Evolutionary conservation across 30 jellyfish, hydroid and myxozoan genomes (phyloP), one percentile per base, ranked within the genome.

Genomic region (Aurelia aurita complex sp. Pacific): DNA sequence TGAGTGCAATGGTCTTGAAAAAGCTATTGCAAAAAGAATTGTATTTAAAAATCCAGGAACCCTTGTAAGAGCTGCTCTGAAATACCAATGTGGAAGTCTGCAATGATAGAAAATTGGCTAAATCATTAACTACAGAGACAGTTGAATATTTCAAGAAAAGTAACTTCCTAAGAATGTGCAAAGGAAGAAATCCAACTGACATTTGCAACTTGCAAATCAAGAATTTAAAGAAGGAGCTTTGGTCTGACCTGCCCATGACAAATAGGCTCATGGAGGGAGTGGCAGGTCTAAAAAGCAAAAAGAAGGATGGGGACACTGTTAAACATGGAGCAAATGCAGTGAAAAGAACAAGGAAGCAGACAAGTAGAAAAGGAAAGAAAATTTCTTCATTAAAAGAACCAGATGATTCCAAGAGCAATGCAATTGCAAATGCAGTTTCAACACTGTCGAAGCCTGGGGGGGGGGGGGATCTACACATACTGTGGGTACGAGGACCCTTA

Each of bases 281-380:
- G 69, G 19, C 69, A 61, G 69, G 69, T 61, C 10, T 61, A 23
- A 61, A 61, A 23, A 61, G 19, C 69, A 23, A 61, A 61, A 61
- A 61, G 69, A 61, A 61, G 5, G 69, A 61, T 61, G 69, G 69
- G 19, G 69, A 61, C 33, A 61, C 19, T 61, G 69, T 61, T 3
- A 61, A 61, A 61, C 69, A 61, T 61, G 69, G 69, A 61, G 33
- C 69, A 61, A 61, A 61, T 61, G 69, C 69, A 61, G 33, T 61
- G 69, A 61, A 61, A 61, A 61, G 10, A 61, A 61, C 69, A 61
- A 61, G 69, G 69, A 61, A 61, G 69, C 69, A 61, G 69, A 61
- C 69, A 61, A 61, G 69, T 61, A 61, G 69, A 61, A 3, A 61
- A 61, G 69, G 69, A 61, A 61, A 61, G 69, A 61, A 61, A 61